Base-by-base conservation (phyloP, 2,113 vertebrate genomes). In the Phalacrocorax brasilianus region DNA sequence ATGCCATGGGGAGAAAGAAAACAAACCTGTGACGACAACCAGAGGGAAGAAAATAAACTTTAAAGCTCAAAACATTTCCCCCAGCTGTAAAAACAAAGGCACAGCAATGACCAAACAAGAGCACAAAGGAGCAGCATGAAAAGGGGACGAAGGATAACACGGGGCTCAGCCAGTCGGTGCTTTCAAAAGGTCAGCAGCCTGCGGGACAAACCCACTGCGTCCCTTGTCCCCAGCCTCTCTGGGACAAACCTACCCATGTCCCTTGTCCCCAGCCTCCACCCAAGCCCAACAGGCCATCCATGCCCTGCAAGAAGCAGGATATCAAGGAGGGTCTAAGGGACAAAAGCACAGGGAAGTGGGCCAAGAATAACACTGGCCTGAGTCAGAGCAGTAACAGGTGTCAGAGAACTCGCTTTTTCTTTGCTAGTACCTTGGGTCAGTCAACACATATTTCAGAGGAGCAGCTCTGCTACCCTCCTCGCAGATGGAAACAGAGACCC, bases 61-160 rank as follows among this genome's bases (percentile, higher is more conserved):
- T 77, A 65, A 88, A 90, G 87, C 91, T 91, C 95, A 88, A 96
- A 96, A 95, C 95, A 95, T 94, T 96, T 95, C 95, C 93, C 85
- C 85, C 97, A 97, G 97, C 97, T 97, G 97, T 95, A 85, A 97
- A 97, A 97, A 97, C 97, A 97, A 96, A 91, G 65, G 66, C 61
- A 66, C 73, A 61, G 80, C 62, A 9, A 67, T 53, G 93, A 85
- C 85, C 94, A 97, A 97, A 96, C 96, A 93, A 17, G 28, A 96
- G 62, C 89, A 91, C 93, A 94, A 96, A 94, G 95, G 72, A 95
- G 79, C 35, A 35, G 91, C 78, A 33, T 11, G 56, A 72, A 86
- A 90, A 96, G 63, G 52, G 88, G 78, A 71, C 5, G 9, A 67
- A 83, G 90, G 79, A 52, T 22, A 92, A 91, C 52, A 49, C 15